Evolutionary conservation across 2,888 invertebrate species (phyloP).

Genomic region (Branchellion lobata): DNA sequence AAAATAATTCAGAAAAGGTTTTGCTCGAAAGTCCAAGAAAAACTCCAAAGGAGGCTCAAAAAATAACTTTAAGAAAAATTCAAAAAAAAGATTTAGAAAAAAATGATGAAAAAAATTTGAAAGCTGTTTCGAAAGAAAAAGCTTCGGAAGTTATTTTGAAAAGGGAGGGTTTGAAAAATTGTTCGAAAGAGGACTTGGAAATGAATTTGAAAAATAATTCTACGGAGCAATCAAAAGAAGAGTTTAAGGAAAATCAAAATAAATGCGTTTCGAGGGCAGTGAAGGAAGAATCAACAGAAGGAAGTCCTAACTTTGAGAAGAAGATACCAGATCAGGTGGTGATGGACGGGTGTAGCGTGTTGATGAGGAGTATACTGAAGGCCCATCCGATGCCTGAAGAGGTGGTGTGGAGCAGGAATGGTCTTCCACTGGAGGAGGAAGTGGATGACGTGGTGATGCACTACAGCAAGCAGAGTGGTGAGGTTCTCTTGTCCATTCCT

Average conservation of each 20-base stretch:
- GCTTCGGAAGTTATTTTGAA: not conserved
- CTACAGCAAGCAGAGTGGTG: conserved; percentile 58
- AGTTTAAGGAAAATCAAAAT: not conserved
- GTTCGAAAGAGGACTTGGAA: not conserved
- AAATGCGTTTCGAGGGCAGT: not conserved
- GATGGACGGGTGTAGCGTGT: not conserved
- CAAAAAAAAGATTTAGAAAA: too few relatives aligned
- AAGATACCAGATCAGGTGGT: not conserved
- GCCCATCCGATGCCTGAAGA: conserved; percentile 89
- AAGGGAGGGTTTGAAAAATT: not conserved
- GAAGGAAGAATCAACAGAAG: not conserved
- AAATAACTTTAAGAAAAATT: too few relatives aligned
- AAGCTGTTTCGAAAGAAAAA: conserved; percentile 3
- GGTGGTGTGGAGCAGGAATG: conserved; percentile 95
- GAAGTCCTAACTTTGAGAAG: not conserved
- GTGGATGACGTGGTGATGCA: conserved; percentile 55
- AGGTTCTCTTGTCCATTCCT: conserved; percentile 79
- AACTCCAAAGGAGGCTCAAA: too few relatives aligned
- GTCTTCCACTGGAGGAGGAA: conserved; percentile 47
- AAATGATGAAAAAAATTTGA: too few relatives aligned
- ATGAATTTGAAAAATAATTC: too few relatives aligned
- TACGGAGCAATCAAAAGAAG: too few relatives aligned
- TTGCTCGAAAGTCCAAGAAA: too few relatives aligned
- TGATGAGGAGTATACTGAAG: conserved; percentile 65
- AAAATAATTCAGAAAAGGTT: too few relatives aligned